Base-by-base conservation (phyloP, 1,140 invertebrate species). In the Saccostrea glomerata region DNA sequence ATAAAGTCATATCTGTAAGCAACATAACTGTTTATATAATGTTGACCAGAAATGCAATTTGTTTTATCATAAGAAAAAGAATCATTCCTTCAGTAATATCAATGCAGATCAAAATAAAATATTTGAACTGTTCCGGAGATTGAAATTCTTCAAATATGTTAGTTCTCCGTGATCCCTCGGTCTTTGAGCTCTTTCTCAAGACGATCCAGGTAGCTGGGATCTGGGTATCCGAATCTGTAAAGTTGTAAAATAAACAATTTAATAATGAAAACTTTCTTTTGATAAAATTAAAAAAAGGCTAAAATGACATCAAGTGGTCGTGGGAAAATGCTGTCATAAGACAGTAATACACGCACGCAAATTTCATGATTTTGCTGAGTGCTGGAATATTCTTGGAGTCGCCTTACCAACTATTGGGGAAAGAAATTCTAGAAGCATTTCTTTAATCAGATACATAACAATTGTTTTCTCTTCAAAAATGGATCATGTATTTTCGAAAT, bases 201-300 rank as follows among this genome's bases (percentile, higher is more conserved):
- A 36, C 86, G 23, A 36, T 82, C 73, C 6, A 90, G 63, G 23
- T 87, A 87, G 6, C 63, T 60, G 13, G 89, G 86, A 82, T 90
- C 86, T 25, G 86, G 86, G 23, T 90, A 90, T 17, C 86, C 86
- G 85, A 60, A 90, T 17, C 86, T 87, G 66, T 7, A 58, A 60
- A 77, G 17, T 63, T 70, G 58, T 36, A 77, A 40, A 70, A 70
- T 36, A 86, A 70, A 12, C 20, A 15, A 12, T 12, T 1, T 20
- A 40, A 36, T 56, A 58, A 20, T 15, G 58, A 60, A 20, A 20
- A 13, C 58, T 20, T 20, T 13, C 3, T 2, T 60, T 15, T 17
- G 4, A 60, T 20, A 13, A 17, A 58, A 15, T 58, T 4, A 58
- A 60, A 60, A 60, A 60, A 60, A 0, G 13, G 12, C 13, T 17